Percentiles rank a stretch among this genome's conserved stretches.
These are phyloP conservation scores for Drosophila diplacantha DNA, from an alignment of 2,888 invertebrate species.

Conservation along the genomic window DNA sequence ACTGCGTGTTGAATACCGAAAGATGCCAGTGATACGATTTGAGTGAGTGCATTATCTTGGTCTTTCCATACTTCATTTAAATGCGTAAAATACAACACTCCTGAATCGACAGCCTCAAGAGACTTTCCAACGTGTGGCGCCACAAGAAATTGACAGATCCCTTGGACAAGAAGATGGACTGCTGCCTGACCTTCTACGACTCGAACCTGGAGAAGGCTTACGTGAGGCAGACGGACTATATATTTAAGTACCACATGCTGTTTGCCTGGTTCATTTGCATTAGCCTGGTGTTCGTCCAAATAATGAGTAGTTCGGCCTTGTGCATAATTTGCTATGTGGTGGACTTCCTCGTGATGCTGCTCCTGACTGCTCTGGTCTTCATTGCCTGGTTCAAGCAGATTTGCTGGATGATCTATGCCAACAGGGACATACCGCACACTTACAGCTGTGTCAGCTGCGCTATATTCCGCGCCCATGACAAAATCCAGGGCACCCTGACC, in stretches of 20 bases:
- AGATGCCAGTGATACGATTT: conserved; percentile 88
- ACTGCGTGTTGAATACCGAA: conserved; percentile 87
- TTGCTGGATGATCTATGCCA: conserved; percentile 81
- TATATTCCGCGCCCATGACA: conserved; percentile 72
- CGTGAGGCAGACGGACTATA: conserved; percentile 85
- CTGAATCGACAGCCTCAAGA: background rate
- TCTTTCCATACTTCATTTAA: background rate
- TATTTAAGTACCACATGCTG: conserved; percentile 88
- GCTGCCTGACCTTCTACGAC: conserved; percentile 82
- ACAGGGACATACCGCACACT: rapidly evolving
- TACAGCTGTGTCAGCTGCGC: conserved; percentile 25
- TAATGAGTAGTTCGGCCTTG: background rate
- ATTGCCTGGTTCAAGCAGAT: conserved; percentile 87
- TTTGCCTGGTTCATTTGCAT: conserved; percentile 81
- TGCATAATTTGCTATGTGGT: rapidly evolving
- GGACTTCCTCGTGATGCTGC: rapidly evolving
- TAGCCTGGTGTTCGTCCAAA: conserved; percentile 80
- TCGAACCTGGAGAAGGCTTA: conserved; percentile 84
- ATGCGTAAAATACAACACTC: background rate
- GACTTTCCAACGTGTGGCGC: background rate
- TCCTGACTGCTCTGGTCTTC: conserved; percentile 81
- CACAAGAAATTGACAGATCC: background rate
- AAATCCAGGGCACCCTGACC: conserved; percentile 81
- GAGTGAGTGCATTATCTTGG: conserved; percentile 79
- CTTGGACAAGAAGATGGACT: conserved; percentile 8